A percentile compares a stretch with the other conserved stretches of the same genome.
Conservation (phyloP, 2,797 vertebrate species). For the Oreonectes daqikongensis region DNA sequence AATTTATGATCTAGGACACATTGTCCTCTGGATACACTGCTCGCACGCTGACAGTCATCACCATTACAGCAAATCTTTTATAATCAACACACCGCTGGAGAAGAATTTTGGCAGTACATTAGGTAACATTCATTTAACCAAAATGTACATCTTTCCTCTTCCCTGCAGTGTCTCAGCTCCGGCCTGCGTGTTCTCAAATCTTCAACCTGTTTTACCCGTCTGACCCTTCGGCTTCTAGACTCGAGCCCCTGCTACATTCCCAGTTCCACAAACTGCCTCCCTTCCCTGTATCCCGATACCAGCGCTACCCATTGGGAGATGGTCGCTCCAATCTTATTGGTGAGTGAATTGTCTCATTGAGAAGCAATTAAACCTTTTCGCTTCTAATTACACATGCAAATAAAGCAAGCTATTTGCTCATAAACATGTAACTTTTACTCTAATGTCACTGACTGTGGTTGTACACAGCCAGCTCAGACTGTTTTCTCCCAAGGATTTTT, state of each 20-base stretch:
- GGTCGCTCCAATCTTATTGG: conserved; percentile 89
- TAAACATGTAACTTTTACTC: too few relatives aligned
- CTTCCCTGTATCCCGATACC: conserved; percentile 90
- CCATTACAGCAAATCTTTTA: conserved; percentile 7
- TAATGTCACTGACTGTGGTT: too few relatives aligned
- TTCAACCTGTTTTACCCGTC: conserved; percentile 98
- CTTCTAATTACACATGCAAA: conserved; percentile 1
- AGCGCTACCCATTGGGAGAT: conserved; percentile 92
- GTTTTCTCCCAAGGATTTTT: too few relatives aligned
- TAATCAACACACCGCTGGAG: not conserved
- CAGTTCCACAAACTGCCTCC: conserved; percentile 92
- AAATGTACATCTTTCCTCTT: conserved; percentile 7
- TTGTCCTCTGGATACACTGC: conserved; percentile 31
- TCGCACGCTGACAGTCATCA: too few relatives aligned
- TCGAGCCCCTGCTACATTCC: conserved; percentile 91
- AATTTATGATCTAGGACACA: conserved; percentile 2
- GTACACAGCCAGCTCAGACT: too few relatives aligned
- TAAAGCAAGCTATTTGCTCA: conserved; percentile 6
- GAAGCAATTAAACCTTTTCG: not conserved
- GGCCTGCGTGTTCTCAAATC: conserved; percentile 93
- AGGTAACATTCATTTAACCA: not conserved
- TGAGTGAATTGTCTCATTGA: conserved; percentile 66
- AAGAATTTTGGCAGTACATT: not conserved
- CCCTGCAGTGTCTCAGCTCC: conserved; percentile 85
- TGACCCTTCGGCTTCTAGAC: conserved; percentile 93